phyloP scores from a whole-genome alignment of 2,888 invertebrate genomes.

The Protodeltote pygarga region DNA sequence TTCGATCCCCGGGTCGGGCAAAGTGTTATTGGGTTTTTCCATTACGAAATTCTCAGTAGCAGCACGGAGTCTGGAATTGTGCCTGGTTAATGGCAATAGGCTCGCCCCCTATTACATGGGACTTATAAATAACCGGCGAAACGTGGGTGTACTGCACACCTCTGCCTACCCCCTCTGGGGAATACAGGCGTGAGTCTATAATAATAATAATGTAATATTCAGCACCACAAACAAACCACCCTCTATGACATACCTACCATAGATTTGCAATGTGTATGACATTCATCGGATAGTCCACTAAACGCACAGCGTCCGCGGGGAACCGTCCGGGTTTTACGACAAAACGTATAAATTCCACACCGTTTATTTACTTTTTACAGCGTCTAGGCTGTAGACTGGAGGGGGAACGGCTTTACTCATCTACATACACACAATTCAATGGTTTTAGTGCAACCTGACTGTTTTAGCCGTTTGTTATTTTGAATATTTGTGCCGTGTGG shows the following conservation, averaged over 20 bases:
- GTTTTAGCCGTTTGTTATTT: background rate
- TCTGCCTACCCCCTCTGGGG: no score
- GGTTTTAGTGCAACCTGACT: slow-evolving; percentile 5
- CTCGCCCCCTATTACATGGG: no score
- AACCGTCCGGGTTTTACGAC: slow-evolving; percentile 44
- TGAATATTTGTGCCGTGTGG: background rate
- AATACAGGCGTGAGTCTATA: no score
- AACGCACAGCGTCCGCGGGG: slow-evolving; percentile 31
- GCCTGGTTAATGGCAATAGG: no score
- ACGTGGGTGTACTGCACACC: no score
- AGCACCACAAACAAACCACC: background rate
- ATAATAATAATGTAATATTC: background rate
- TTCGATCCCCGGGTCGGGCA: no score
- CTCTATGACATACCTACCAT: slow-evolving; percentile 4
- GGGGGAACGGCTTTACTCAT: slow-evolving; percentile 8
- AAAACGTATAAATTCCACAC: slow-evolving; percentile 47
- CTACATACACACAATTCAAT: slow-evolving; percentile 4
- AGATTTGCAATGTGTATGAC: slow-evolving; percentile 28
- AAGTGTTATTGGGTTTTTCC: no score
- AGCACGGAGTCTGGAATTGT: no score
- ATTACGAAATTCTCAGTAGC: no score
- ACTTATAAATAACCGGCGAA: no score
- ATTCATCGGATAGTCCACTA: slow-evolving; percentile 15
- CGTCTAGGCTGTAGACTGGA: slow-evolving; percentile 39
- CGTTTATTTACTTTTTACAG: slow-evolving; percentile 51